Evolutionary conservation across 2,888 invertebrate genomes (phyloP), one percentile per base, ranked within the genome.

Genomic region (Sphaerophoria taeniata): DNA sequence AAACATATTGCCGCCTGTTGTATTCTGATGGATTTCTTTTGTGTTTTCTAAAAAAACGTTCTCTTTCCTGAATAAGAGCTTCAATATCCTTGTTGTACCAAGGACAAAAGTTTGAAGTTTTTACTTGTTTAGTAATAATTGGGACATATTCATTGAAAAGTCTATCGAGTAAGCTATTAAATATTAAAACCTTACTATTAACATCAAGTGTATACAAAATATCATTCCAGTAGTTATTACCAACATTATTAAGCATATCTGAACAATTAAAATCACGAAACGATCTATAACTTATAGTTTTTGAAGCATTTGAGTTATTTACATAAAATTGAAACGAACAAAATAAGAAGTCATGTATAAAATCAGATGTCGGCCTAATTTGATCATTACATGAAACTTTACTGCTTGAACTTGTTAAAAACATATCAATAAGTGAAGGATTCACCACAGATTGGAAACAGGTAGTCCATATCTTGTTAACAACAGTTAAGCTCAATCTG

Each of bases 301-400:
- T 16, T 6, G 11, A 51, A 31, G 24, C 9, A 16, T 51, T 24
- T 51, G 49, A 51, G 16, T 51, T 51, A 51, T 6, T 24, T 2
- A 24, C 24, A 24, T 24, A 24, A 24, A 24, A 24, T 24, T 24
- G 24, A 24, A 24, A 24, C 24, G 31, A 55, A 55, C 51, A 33
- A n/a, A n/a, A 33, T 55, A 55, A 5, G 6, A 55, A 55, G 53
- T 55, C 53, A 14, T 55, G 53, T 24, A 55, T 55, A 55, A 55
- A 55, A 4, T 55, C 53, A 55, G 53, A 12, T 1, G 53, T 55
- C 11, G 11, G 6, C n/a, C 14, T 55, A 9, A 14, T 4, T 5
- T 14, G n/a, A 9, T 51, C 51, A 24, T 24, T n/a, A n/a, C 24
- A 24, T 6, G 24, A n/a, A 6, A 51, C 51, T 7, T 51, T 51